These are phyloP conservation scores for Mycetomoellerius zeteki DNA, from an alignment of 1,140 invertebrate species.

Conservation along the genomic window DNA sequence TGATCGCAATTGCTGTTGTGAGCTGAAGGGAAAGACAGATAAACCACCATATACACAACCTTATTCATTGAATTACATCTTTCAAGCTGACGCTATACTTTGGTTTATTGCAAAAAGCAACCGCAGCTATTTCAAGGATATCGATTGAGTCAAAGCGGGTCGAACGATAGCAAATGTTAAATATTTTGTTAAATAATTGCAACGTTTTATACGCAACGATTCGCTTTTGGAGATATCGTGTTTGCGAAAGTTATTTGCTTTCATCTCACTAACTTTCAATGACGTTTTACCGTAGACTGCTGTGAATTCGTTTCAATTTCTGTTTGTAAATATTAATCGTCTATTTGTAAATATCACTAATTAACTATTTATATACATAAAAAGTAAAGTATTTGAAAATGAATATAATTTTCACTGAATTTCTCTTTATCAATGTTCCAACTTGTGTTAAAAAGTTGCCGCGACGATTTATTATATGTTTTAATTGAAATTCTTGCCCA, in stretches of 20 bases:
- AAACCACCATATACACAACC: conserved; percentile 4
- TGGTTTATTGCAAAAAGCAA: conserved; percentile 12
- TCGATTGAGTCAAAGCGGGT: neutral
- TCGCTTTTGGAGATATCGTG: neutral
- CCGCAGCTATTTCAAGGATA: conserved; percentile 40
- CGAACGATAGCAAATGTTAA: conserved; percentile 11
- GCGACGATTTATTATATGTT: too few relatives aligned
- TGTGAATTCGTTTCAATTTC: neutral
- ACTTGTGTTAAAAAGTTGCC: too few relatives aligned
- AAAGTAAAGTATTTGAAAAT: neutral
- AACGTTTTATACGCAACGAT: neutral
- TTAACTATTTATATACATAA: neutral
- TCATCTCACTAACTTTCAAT: neutral
- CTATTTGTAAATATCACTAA: too few relatives aligned
- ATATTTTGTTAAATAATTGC: conserved; percentile 1
- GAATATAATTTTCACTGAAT: neutral
- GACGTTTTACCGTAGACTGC: neutral
- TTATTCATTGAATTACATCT: conserved; percentile 36
- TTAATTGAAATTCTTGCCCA: neutral
- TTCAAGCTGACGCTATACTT: conserved; percentile 2
- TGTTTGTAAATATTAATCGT: too few relatives aligned
- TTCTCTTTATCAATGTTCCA: neutral
- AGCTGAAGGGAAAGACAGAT: neutral
- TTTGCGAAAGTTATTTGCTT: conserved; percentile 4
- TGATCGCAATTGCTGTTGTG: conserved; percentile 13